phyloP scores from a whole-genome alignment of 2,113 vertebrate species.

The Ceyx melanurus region DNA sequence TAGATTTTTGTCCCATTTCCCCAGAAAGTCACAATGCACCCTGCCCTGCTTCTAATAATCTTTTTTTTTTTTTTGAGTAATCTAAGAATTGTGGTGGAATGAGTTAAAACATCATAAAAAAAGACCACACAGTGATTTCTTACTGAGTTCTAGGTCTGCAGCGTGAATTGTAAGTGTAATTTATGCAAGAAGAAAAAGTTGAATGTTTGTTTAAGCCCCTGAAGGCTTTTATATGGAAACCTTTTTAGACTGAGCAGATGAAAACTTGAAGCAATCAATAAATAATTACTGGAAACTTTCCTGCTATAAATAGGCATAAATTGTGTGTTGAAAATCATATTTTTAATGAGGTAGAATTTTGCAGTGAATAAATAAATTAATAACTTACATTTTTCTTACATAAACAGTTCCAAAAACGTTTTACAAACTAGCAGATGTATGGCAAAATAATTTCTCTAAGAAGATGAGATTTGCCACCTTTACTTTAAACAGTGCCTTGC shows the following conservation, averaged over 20 bases:
- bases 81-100: background rate
- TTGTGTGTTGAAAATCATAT: background rate
- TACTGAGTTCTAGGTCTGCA: background rate
- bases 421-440: background rate
- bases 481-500: background rate
- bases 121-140: background rate
- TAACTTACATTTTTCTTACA: background rate
- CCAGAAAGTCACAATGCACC: background rate
- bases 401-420: background rate
- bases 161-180: background rate
- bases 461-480: background rate
- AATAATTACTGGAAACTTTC: conserved; percentile 3
- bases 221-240: background rate
- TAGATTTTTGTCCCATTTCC: background rate
- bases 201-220: background rate
- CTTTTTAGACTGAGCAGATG: background rate
- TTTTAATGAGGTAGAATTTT: background rate
- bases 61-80: background rate
- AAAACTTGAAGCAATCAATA: conserved; percentile 10
- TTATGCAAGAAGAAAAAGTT: background rate
- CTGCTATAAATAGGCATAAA: background rate
- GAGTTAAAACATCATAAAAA: background rate
- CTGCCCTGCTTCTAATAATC: background rate
- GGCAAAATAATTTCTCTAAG: background rate
- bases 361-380: background rate